Percentiles rank a stretch among this genome's conserved stretches.
Conservation (phyloP, 1,140 invertebrate species). For the Drosophila teissieri region DNA sequence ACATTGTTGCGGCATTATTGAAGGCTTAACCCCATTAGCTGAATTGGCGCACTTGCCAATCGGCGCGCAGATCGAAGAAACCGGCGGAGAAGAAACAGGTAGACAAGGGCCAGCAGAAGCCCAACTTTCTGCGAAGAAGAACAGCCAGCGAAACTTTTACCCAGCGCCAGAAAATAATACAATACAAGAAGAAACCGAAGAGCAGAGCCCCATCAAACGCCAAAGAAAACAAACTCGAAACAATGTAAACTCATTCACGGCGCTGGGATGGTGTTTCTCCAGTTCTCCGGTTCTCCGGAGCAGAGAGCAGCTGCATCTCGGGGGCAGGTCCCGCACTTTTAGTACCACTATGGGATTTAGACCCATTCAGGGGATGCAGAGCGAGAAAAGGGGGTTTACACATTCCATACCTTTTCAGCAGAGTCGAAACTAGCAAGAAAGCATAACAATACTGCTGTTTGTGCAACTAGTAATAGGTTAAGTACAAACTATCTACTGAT, state of each 20-base stretch:
- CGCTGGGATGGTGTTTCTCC: slow-evolving; percentile 23
- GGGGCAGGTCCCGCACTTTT: slow-evolving; percentile 57
- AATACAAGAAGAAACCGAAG: not conserved
- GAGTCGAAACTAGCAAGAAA: not conserved
- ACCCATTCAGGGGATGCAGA: slow-evolving; percentile 14
- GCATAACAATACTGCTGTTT: no score
- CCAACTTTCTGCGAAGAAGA: slow-evolving; percentile 79
- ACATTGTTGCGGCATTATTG: slow-evolving; percentile 71
- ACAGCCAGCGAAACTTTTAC: slow-evolving; percentile 73
- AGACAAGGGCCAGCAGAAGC: slow-evolving; percentile 65
- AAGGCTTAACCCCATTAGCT: slow-evolving; percentile 81
- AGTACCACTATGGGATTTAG: slow-evolving; percentile 61
- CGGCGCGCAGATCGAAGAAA: slow-evolving; percentile 53
- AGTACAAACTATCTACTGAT: no score
- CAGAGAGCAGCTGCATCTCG: slow-evolving; percentile 55
- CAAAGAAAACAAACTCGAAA: slow-evolving; percentile 48
- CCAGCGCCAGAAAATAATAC: slow-evolving; percentile 26
- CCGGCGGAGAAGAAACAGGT: slow-evolving; percentile 53
- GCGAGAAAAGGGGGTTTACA: slow-evolving; percentile 14
- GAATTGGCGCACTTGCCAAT: slow-evolving; percentile 82
- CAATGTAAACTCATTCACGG: slow-evolving; percentile 76
- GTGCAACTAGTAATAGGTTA: no score
- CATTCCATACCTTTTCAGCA: not conserved
- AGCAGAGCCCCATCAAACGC: slow-evolving; percentile 10
- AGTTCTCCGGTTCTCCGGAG: no score